Conservation (phyloP, 2,797 vertebrate species). For the Danio kyathit region DNA sequence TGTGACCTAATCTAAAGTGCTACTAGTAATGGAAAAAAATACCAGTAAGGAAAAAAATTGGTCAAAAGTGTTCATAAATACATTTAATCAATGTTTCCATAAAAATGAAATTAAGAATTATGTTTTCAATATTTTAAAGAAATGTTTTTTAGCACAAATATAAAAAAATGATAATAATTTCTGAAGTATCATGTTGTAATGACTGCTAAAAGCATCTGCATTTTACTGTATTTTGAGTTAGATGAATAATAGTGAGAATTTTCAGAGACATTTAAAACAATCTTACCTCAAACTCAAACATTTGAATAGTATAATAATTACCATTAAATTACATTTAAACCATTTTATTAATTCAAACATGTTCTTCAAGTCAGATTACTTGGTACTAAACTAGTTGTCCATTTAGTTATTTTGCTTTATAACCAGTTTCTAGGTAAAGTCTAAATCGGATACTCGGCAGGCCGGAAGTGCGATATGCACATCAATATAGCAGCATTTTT, state of each 20-base stretch:
- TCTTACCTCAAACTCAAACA: background rate
- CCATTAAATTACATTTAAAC: background rate
- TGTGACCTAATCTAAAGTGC: too few species aligned
- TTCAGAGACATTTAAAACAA: background rate
- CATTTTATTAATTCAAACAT: background rate
- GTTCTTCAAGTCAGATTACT: background rate
- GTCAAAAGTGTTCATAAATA: too few species aligned
- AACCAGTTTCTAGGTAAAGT: background rate
- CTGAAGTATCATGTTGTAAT: background rate
- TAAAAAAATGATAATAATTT: background rate
- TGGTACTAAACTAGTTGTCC: background rate
- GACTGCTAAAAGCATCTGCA: background rate
- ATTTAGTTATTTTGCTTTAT: background rate
- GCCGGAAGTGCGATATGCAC: too few species aligned
- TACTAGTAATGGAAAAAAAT: too few species aligned
- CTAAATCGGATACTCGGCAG: too few species aligned
- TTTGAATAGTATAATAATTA: background rate
- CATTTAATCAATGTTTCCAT: too few species aligned
- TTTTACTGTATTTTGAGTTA: background rate
- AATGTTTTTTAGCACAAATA: too few species aligned
- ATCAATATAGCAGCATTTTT: too few species aligned
- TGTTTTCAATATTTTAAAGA: background rate
- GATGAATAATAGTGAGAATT: background rate
- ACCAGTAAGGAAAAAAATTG: too few species aligned
- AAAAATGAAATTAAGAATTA: too few species aligned